These are phyloP conservation scores for Actinernus sp. DNA, from an alignment of 92 coral and sea anemone genomes.

Conservation along the genomic window DNA sequence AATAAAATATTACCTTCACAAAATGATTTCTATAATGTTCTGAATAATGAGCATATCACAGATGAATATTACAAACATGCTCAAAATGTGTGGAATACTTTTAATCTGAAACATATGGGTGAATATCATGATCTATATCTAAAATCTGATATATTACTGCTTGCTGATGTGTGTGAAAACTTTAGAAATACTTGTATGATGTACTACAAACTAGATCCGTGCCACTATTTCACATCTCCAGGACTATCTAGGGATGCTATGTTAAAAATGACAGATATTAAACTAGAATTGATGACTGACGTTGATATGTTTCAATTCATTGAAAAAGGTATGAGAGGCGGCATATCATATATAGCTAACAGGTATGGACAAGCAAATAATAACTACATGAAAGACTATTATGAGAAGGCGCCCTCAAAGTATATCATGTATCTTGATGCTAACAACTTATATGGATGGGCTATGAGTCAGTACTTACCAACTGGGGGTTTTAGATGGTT, in stretches of 20 bases:
- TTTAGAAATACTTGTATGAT: constrained; percentile 38
- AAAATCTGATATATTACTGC: constrained; percentile 11
- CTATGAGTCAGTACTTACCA: constrained; percentile 26
- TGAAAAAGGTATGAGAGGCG: constrained; percentile 46
- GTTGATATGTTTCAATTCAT: constrained; percentile 24
- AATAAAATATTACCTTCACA: constrained; percentile 16
- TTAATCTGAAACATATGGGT: constrained; percentile 38
- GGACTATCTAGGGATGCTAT: constrained; percentile 59
- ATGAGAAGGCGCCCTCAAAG: constrained; percentile 7
- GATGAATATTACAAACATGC: constrained; percentile 45
- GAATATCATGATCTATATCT: constrained; percentile 39
- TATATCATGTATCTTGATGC: constrained; percentile 38
- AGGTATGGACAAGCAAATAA: constrained; percentile 39
- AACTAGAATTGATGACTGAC: constrained; percentile 41
- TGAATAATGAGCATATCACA: constrained; percentile 18
- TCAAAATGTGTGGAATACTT: constrained; percentile 38
- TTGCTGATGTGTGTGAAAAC: constrained; percentile 51
- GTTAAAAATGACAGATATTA: constrained; percentile 9
- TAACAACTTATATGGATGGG: constrained; percentile 46
- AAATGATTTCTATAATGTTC: constrained; percentile 11
- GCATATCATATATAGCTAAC: constrained; percentile 22
- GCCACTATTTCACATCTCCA: constrained; percentile 43
- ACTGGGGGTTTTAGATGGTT: constrained; percentile 38
- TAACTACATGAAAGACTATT: constrained; percentile 26
- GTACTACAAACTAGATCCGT: constrained; percentile 42